phyloP scores from a whole-genome alignment of 2,888 invertebrate genomes.

The Dasysyrphus albostriatus region DNA sequence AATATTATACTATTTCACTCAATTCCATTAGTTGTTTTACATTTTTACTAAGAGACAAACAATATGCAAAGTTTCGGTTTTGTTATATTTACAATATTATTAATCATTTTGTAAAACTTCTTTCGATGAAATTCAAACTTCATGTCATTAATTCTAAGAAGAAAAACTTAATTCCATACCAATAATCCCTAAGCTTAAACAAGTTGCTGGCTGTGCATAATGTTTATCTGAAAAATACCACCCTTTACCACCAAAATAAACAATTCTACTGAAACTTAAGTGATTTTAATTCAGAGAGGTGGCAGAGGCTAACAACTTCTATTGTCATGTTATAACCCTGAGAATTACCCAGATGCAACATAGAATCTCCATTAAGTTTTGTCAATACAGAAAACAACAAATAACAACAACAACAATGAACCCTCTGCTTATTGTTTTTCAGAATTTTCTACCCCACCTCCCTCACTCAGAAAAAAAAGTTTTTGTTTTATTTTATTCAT shows the following conservation, averaged over 20 bases:
- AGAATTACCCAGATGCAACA: slow-evolving; percentile 32
- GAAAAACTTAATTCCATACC: neutral
- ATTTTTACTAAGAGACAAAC: no score
- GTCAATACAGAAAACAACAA: neutral
- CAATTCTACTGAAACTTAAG: neutral
- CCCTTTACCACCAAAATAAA: neutral
- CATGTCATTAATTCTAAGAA: no score
- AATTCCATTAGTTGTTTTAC: no score
- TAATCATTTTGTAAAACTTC: no score
- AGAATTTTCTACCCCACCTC: slow-evolving; percentile 1
- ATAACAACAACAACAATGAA: slow-evolving; percentile 10
- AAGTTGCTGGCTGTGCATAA: neutral
- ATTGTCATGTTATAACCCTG: slow-evolving; percentile 22
- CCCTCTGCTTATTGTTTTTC: slow-evolving; percentile 26
- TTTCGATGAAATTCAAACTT: no score
- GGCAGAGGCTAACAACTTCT: slow-evolving; percentile 15
- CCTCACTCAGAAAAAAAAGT: neutral
- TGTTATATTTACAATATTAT: no score
- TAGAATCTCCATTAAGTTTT: slow-evolving; percentile 36
- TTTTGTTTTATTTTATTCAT: slow-evolving; percentile 13
- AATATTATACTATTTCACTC: no score
- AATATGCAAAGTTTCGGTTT: no score
- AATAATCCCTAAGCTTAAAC: neutral
- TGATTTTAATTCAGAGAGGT: slow-evolving; percentile 19
- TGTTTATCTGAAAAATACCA: neutral